A percentile compares a stretch with the other conserved stretches of the same genome.
phyloP scores from a whole-genome alignment of 2,888 invertebrate species.

The Chymomyza fuscimana region DNA sequence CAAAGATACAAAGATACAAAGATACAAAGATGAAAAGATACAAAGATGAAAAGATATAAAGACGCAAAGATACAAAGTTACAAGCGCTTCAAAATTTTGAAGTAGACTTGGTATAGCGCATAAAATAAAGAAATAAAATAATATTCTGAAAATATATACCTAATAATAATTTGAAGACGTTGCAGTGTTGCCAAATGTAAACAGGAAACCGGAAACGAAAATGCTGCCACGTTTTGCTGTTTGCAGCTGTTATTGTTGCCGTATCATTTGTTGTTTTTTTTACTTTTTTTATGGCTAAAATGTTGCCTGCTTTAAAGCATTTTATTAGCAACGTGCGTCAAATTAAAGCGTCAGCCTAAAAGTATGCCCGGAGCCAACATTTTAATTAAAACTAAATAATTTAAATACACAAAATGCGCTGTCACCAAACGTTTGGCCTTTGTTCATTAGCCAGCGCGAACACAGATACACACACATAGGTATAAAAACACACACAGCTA shows the following conservation, averaged over 20 bases:
- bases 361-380: constrained; percentile 17
- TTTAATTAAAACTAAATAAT: constrained; percentile 68
- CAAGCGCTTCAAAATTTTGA: too few relatives aligned
- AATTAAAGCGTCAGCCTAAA: not conserved
- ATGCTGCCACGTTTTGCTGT: constrained; percentile 10
- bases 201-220: constrained; percentile 21
- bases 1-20: too few relatives aligned
- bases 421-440: constrained; percentile 30
- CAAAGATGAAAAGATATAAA: too few relatives aligned
- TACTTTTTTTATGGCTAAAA: not conserved
- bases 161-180: not conserved
- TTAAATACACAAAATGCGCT: constrained; percentile 37
- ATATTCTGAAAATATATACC: not conserved
- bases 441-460: constrained; percentile 47
- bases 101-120: too few relatives aligned
- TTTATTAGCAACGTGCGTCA: not conserved
- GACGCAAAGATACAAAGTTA: too few relatives aligned
- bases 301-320: not conserved
- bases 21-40: too few relatives aligned
- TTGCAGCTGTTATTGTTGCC: not conserved
- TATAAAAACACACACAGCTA: not conserved
- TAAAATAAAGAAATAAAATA: not conserved
- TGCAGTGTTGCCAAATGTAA: constrained; percentile 4
- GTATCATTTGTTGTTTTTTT: too few relatives aligned
- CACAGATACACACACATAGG: not conserved